Evolutionary conservation across 2,888 invertebrate genomes (phyloP).

Genomic region (Machimus atricapillus): DNA sequence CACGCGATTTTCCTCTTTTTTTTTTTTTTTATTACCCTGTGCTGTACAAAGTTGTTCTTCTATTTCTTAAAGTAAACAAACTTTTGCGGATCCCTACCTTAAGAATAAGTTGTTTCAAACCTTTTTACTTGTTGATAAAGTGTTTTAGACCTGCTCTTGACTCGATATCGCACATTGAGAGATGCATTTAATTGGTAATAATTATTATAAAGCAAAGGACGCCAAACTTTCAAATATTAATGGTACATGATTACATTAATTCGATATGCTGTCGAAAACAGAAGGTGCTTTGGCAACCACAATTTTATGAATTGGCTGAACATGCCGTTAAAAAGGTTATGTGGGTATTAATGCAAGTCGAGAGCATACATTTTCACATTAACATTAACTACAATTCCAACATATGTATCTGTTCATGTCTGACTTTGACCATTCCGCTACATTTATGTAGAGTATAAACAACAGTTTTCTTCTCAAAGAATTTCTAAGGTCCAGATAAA

Average conservation of each 20-base stretch:
- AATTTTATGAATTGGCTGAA: background rate
- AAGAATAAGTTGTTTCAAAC: too few relatives aligned
- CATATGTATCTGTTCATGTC: background rate
- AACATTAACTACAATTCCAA: background rate
- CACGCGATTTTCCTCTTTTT: background rate
- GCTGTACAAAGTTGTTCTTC: background rate
- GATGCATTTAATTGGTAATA: background rate
- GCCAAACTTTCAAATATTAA: background rate
- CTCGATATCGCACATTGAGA: background rate
- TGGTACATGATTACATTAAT: background rate
- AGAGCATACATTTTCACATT: background rate
- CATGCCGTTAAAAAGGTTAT: background rate
- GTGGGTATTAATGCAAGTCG: background rate
- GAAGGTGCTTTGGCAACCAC: background rate
- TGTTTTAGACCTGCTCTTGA: background rate
- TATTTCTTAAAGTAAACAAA: background rate
- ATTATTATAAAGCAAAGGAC: background rate
- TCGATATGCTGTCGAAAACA: background rate
- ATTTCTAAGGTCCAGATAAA: background rate
- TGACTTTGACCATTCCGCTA: background rate
- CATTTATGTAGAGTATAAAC: background rate
- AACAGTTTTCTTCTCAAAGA: background rate
- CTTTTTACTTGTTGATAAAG: background rate
- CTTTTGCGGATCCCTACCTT: background rate
- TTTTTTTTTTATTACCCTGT: too few relatives aligned